Percentiles rank a stretch among this genome's conserved stretches.
Evolutionary conservation across 2,888 invertebrate species (phyloP).

Genomic region (Phyto melanocephala): DNA sequence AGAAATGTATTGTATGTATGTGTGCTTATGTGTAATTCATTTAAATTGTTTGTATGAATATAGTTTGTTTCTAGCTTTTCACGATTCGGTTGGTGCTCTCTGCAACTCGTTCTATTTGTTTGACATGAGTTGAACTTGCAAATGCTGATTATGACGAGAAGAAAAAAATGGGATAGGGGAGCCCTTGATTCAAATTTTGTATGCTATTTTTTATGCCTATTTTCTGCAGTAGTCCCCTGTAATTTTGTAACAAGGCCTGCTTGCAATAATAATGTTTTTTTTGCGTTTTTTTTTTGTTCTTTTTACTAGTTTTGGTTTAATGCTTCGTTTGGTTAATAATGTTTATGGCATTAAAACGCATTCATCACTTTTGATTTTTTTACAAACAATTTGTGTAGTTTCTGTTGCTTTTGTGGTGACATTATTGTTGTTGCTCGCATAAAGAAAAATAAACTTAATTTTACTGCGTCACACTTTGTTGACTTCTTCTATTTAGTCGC

Average conservation of each 20-base stretch:
- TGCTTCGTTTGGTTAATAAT: conserved; percentile 53
- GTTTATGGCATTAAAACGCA: conserved; percentile 57
- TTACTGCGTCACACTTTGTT: conserved; percentile 61
- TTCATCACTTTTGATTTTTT: conserved; percentile 63
- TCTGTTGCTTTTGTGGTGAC: conserved; percentile 52
- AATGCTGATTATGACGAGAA: conserved; percentile 38
- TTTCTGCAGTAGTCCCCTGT: background rate
- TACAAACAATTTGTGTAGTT: background rate
- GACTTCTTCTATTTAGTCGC: conserved; percentile 56
- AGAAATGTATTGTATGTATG: background rate
- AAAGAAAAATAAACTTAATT: conserved; percentile 42
- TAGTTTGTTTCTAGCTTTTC: conserved; percentile 12
- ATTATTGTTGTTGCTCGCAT: conserved; percentile 32
- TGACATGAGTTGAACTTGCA: conserved; percentile 52
- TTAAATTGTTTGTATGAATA: conserved; percentile 16
- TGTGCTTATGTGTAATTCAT: background rate
- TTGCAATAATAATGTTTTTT: background rate
- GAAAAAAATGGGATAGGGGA: background rate
- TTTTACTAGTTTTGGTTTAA: conserved; percentile 58
- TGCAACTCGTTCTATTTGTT: conserved; percentile 20
- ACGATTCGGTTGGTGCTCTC: background rate
- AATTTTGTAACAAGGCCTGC: conserved; percentile 14
- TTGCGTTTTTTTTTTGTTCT: conserved; percentile 28
- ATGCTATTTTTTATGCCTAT: background rate
- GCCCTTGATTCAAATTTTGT: background rate